Evolutionary conservation across 1,140 invertebrate species (phyloP).

Genomic region (Drosophila albomicans): DNA sequence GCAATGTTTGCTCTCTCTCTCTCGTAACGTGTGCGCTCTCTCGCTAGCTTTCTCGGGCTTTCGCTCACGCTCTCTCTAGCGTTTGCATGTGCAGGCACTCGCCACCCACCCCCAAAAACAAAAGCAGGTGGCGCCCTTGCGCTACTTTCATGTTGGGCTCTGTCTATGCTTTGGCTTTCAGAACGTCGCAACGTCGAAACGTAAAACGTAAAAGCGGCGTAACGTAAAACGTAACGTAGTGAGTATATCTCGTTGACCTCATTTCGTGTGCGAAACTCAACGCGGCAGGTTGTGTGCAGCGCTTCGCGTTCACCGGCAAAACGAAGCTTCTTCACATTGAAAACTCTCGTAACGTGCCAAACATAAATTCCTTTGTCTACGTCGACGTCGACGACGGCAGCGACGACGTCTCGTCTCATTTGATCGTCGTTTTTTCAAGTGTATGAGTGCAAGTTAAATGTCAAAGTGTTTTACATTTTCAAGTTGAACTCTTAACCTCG

Average conservation of each 20-base stretch:
- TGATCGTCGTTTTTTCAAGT: conserved; percentile 18
- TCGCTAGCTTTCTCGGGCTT: too few species aligned
- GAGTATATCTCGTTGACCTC: conserved; percentile 84
- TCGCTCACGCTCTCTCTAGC: not conserved
- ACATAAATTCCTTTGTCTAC: conserved; percentile 15
- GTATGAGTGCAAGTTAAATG: conserved; percentile 44
- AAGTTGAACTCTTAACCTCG: conserved; percentile 51
- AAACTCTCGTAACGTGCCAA: conserved; percentile 18
- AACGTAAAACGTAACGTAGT: conserved; percentile 55
- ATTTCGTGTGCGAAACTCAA: conserved; percentile 83
- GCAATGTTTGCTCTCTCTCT: not conserved
- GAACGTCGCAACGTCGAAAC: conserved; percentile 8
- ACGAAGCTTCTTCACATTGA: conserved; percentile 1
- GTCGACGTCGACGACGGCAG: not conserved
- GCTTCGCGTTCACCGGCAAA: conserved; percentile 36
- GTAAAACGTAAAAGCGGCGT: conserved; percentile 14
- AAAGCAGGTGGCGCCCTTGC: conserved; percentile 72
- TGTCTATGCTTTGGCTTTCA: conserved; percentile 16
- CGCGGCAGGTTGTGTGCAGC: conserved; percentile 79
- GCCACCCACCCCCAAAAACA: conserved; percentile 58
- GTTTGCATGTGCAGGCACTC: conserved; percentile 23
- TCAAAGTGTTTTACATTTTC: conserved; percentile 42
- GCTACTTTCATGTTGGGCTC: conserved; percentile 67
- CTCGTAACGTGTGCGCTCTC: not conserved
- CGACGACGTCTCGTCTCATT: not conserved